These are phyloP conservation scores for Xestia ashworthii DNA, from an alignment of 2,888 invertebrate genomes.

Conservation along the genomic window DNA sequence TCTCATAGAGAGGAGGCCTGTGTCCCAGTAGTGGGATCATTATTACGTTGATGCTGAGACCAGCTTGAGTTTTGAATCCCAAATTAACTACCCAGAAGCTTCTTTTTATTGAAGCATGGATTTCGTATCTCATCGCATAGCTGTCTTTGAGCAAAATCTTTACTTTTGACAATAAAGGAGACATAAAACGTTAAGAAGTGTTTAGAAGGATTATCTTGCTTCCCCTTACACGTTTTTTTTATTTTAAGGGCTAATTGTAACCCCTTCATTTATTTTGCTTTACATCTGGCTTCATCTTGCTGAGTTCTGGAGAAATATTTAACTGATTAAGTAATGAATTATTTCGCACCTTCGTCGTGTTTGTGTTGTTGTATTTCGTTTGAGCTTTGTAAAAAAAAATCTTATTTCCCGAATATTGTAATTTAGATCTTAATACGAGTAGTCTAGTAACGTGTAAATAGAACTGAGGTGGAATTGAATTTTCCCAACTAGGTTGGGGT, in stretches of 20 bases:
- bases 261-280: slow-evolving; percentile 60
- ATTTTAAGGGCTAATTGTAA: slow-evolving; percentile 77
- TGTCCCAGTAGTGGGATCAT: too few species aligned
- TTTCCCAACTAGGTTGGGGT: too few species aligned
- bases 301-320: slow-evolving; percentile 22
- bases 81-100: too few species aligned
- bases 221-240: slow-evolving; percentile 78
- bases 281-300: slow-evolving; percentile 54
- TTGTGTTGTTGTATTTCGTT: neutral
- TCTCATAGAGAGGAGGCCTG: too few species aligned
- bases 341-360: neutral
- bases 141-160: slow-evolving; percentile 15
- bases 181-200: slow-evolving; percentile 82
- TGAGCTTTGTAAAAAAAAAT: too few species aligned
- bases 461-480: too few species aligned
- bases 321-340: slow-evolving; percentile 20
- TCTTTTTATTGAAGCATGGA: too few species aligned
- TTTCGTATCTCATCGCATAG: slow-evolving; percentile 9
- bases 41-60: too few species aligned
- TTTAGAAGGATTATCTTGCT: slow-evolving; percentile 81
- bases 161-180: slow-evolving; percentile 75
- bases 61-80: too few species aligned
- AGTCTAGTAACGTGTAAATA: too few species aligned
- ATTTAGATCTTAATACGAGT: too few species aligned
- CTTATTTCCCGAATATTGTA: too few species aligned